phyloP scores from a whole-genome alignment of 2,888 invertebrate genomes.

The Ophion slaviceki region DNA sequence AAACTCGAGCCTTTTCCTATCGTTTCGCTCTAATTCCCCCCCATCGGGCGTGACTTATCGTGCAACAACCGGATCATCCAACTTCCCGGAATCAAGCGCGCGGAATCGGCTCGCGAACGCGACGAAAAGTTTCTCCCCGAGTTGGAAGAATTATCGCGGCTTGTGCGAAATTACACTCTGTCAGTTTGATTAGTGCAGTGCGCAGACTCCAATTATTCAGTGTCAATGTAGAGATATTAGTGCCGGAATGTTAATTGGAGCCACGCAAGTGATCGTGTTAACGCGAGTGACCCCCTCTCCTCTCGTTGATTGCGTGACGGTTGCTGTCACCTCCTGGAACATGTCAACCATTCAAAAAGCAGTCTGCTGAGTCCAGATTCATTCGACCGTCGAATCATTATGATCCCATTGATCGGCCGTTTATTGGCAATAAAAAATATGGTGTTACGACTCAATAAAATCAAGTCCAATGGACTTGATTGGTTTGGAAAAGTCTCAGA shows the following conservation, averaged over 20 bases:
- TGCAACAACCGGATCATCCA: slow-evolving; percentile 14
- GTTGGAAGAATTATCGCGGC: neutral
- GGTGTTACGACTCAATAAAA: neutral
- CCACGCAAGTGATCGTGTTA: neutral
- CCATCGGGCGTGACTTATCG: slow-evolving; percentile 26
- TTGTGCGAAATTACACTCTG: neutral
- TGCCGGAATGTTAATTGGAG: neutral
- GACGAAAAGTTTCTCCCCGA: neutral
- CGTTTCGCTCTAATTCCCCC: slow-evolving; percentile 1
- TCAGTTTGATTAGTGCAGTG: neutral
- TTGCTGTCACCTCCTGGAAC: neutral
- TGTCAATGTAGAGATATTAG: neutral
- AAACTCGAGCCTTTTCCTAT: slow-evolving; percentile 24
- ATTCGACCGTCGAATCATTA: neutral
- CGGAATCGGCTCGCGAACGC: neutral
- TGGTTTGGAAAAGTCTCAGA: neutral
- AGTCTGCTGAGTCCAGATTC: neutral
- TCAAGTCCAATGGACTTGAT: too few species aligned
- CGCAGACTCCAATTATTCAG: neutral
- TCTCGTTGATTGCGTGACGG: neutral
- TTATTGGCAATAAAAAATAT: neutral
- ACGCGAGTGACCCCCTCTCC: neutral
- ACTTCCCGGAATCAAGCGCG: neutral
- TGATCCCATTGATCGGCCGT: too few species aligned
- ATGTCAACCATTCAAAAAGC: neutral